These are phyloP conservation scores for Crocidura indochinensis DNA, from an alignment of 2,797 vertebrate species.

Conservation along the genomic window DNA sequence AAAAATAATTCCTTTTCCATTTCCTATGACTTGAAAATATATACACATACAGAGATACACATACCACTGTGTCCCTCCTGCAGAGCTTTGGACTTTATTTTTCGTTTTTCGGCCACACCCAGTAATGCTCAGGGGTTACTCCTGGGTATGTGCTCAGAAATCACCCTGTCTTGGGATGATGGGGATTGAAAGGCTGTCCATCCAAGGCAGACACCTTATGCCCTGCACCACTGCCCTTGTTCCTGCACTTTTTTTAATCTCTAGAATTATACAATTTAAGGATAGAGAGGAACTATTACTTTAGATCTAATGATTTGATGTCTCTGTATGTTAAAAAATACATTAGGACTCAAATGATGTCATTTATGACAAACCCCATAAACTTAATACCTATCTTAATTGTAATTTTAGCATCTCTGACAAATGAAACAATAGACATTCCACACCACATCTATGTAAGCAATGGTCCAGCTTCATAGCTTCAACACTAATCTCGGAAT, in stretches of 20 bases:
- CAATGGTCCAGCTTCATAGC: no score
- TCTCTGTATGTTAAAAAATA: not conserved
- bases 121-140: no score
- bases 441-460: no score
- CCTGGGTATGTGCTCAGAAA: no score
- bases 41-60: not conserved
- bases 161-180: no score
- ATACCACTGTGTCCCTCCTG: not conserved
- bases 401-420: not conserved
- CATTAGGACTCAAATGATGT: not conserved
- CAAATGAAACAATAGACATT: not conserved
- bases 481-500: no score
- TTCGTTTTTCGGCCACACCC: no score
- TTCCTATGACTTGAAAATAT: not conserved
- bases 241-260: constrained; percentile 5
- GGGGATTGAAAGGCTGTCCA: no score
- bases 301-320: not conserved
- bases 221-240: no score
- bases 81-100: no score
- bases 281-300: not conserved
- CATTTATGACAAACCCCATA: not conserved
- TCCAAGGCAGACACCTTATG: no score
- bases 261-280: constrained; percentile 12
- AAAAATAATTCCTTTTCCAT: not conserved
- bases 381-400: not conserved